phyloP scores from a whole-genome alignment of 2,888 invertebrate genomes.

The Drosophila mimica region DNA sequence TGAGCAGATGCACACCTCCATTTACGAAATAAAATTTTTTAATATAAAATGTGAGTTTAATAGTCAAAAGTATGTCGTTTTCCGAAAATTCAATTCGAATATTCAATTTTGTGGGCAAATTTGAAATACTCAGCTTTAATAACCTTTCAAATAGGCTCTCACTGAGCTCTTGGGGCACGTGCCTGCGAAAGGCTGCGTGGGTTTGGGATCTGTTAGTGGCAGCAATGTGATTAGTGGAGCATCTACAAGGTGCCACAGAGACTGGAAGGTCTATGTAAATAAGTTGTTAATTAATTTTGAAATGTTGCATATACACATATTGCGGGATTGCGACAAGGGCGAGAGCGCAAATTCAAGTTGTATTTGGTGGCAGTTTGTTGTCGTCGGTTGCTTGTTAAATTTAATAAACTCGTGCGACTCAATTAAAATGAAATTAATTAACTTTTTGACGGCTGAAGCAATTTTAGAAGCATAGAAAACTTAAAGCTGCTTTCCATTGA shows the following conservation, averaged over 20 bases:
- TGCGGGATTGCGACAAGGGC: not conserved
- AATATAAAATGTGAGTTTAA: too few species aligned
- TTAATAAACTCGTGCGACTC: slow-evolving; percentile 61
- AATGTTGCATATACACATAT: slow-evolving; percentile 32
- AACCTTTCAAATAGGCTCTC: not conserved
- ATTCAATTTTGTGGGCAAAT: not conserved
- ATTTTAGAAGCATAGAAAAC: slow-evolving; percentile 10
- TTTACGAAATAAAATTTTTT: not conserved
- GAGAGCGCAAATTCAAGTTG: slow-evolving; percentile 22
- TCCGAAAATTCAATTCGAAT: not conserved
- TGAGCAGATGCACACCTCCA: not conserved
- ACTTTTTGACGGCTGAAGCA: slow-evolving; percentile 29
- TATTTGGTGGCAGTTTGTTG: slow-evolving; percentile 29
- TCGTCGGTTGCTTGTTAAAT: slow-evolving; percentile 43
- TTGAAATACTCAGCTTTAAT: not conserved
- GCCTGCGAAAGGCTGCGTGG: slow-evolving; percentile 12
- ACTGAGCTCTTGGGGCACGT: not conserved
- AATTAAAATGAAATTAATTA: slow-evolving; percentile 75
- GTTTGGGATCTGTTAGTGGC: slow-evolving; percentile 21
- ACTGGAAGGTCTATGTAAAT: slow-evolving; percentile 55
- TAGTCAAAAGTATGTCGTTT: not conserved
- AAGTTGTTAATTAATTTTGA: slow-evolving; percentile 71
- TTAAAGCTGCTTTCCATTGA: slow-evolving; percentile 33
- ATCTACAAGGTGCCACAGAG: slow-evolving; percentile 4
- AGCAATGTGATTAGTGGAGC: slow-evolving; percentile 17